A percentile compares a stretch with the other conserved stretches of the same genome.
Conservation (phyloP, 2,888 invertebrate genomes). For the Lepidocyrtoides sp. region DNA sequence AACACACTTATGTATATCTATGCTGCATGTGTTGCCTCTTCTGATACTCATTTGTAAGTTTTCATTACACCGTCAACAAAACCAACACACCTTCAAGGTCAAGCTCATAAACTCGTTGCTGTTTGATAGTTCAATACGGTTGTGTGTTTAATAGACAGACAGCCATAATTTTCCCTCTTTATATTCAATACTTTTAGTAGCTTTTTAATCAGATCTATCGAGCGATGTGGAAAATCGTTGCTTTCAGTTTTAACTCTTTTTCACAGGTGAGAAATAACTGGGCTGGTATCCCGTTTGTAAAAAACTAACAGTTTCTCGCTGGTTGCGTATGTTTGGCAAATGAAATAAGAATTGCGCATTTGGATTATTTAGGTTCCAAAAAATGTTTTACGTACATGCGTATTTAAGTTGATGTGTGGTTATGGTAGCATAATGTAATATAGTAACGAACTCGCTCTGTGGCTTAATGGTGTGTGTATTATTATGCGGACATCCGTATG, state of each 20-base stretch:
- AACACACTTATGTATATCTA: neutral
- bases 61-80: neutral
- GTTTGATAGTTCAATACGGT: neutral
- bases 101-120: neutral
- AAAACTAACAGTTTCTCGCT: neutral
- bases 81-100: conserved; percentile 44
- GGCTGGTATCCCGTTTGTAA: no score
- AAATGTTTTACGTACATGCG: no score
- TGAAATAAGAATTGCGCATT: no score
- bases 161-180: neutral
- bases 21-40: no score
- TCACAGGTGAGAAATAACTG: no score
- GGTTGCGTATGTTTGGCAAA: no score
- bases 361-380: no score
- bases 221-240: neutral
- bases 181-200: neutral
- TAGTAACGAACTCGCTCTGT: no score
- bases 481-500: conserved; percentile 58
- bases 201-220: neutral
- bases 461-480: neutral
- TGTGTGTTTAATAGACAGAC: neutral
- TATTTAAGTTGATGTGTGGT: no score
- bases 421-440: no score
- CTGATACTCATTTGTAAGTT: no score
- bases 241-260: neutral